phyloP scores from a whole-genome alignment of 2,888 invertebrate species.

The Drosophila nigritarsus region DNA sequence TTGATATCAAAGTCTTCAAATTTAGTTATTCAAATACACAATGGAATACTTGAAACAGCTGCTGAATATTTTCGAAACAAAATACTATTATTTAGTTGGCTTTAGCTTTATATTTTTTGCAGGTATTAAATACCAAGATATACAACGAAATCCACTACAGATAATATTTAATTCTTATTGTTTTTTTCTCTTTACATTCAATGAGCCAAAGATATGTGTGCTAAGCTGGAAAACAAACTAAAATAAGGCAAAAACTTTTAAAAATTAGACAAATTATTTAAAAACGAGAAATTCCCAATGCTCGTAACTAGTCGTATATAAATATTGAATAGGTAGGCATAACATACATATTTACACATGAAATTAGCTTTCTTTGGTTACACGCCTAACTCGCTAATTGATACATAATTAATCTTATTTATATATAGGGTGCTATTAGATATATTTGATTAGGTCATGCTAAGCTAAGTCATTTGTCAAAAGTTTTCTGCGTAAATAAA shows the following conservation, averaged over 20 bases:
- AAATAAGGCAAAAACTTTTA: conserved; percentile 55
- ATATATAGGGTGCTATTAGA: conserved; percentile 28
- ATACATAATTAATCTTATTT: conserved; percentile 42
- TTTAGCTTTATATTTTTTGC: conserved; percentile 3
- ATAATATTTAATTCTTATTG: conserved; percentile 14
- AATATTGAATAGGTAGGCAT: conserved; percentile 16
- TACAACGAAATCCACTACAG: conserved; percentile 24
- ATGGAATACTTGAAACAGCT: conserved; percentile 15
- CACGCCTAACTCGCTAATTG: conserved; percentile 36
- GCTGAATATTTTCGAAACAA: conserved; percentile 8
- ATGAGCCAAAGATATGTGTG: conserved; percentile 50
- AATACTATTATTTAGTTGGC: conserved; percentile 6
- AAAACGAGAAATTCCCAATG: conserved; percentile 29
- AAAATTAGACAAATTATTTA: conserved; percentile 26
- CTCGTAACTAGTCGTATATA: conserved; percentile 11
- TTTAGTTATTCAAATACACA: conserved; percentile 15
- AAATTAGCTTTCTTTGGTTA: conserved; percentile 56
- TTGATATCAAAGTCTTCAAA: conserved; percentile 25
- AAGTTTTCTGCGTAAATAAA: conserved; percentile 36
- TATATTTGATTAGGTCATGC: conserved; percentile 35
- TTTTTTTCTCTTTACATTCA: conserved; percentile 18
- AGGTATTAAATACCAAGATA: conserved; percentile 58
- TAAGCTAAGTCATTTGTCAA: conserved; percentile 32
- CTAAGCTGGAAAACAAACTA: conserved; percentile 53
- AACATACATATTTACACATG: conserved; percentile 56